Conservation (phyloP, 2,888 invertebrate genomes). For the Pseudococcus longispinus region DNA sequence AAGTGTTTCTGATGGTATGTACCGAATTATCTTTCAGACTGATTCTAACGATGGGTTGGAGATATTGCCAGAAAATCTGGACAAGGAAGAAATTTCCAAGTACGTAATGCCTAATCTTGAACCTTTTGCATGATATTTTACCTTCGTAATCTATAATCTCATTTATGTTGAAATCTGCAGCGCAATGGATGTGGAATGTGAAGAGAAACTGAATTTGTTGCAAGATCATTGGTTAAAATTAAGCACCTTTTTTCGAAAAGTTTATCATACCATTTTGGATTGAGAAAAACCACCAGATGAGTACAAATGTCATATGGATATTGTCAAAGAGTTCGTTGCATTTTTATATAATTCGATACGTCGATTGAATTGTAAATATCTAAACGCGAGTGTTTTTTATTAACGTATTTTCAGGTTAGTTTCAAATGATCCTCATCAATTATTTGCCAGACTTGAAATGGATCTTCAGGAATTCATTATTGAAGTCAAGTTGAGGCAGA, state of each 20-base stretch:
- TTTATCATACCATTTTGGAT: slow-evolving; percentile 39
- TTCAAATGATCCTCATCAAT: slow-evolving; percentile 69
- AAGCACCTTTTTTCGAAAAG: slow-evolving; percentile 41
- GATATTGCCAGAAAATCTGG: background rate
- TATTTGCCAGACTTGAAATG: slow-evolving; percentile 70
- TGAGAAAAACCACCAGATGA: slow-evolving; percentile 52
- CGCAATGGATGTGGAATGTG: slow-evolving; percentile 7
- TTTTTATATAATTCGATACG: background rate
- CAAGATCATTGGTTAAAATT: slow-evolving; percentile 52
- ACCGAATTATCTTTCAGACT: background rate
- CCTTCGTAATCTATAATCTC: background rate
- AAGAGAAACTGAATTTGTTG: slow-evolving; percentile 16
- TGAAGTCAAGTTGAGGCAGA: slow-evolving; percentile 69
- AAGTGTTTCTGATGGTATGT: background rate
- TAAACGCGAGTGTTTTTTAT: background rate
- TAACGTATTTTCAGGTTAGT: background rate
- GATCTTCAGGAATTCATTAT: slow-evolving; percentile 72
- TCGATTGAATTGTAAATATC: background rate
- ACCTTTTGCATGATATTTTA: background rate
- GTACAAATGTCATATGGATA: slow-evolving; percentile 47
- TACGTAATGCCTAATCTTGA: background rate
- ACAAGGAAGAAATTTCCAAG: background rate
- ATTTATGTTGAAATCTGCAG: background rate
- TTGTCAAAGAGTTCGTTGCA: slow-evolving; percentile 39
- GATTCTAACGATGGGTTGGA: background rate